Conservation (phyloP, 2,888 invertebrate genomes). For the Coecobrya sp. region DNA sequence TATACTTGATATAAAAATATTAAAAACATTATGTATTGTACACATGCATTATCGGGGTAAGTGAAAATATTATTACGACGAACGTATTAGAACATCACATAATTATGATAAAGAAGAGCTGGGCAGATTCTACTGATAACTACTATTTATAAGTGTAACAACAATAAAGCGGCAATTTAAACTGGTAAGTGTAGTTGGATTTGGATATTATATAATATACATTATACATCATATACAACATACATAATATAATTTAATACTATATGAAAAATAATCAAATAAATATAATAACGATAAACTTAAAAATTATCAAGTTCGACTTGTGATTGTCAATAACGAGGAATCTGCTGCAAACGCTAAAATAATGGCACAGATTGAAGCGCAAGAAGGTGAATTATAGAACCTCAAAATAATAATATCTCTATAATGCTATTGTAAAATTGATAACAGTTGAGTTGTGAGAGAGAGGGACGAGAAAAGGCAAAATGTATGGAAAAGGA, state of each 20-base stretch:
- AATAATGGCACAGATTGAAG: conserved; percentile 25
- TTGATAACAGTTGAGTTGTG: conserved; percentile 37
- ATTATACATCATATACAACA: conserved; percentile 2
- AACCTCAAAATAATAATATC: conserved; percentile 16
- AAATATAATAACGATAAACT: conserved; percentile 1
- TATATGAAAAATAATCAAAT: background rate
- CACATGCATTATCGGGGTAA: conserved; percentile 39
- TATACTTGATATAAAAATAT: conserved; percentile 80
- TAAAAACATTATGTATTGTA: conserved; percentile 30
- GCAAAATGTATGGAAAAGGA: conserved; percentile 9
- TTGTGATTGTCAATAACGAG: conserved; percentile 71
- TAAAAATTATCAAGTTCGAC: conserved; percentile 66
- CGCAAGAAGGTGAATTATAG: conserved; percentile 13
- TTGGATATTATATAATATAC: conserved; percentile 55
- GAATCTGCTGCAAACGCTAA: conserved; percentile 62
- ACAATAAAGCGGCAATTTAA: conserved; percentile 58
- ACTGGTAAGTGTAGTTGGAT: conserved; percentile 72
- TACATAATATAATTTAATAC: conserved; percentile 19
- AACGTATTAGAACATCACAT: conserved; percentile 61
- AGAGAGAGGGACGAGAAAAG: conserved; percentile 12
- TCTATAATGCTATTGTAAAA: conserved; percentile 30
- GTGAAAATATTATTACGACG: conserved; percentile 24
- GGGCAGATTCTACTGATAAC: conserved; percentile 57
- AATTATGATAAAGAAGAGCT: conserved; percentile 52
- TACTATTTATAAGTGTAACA: conserved; percentile 56